Base-by-base conservation (phyloP, 2,888 invertebrate genomes). In the Platynereis dumerilii region DNA sequence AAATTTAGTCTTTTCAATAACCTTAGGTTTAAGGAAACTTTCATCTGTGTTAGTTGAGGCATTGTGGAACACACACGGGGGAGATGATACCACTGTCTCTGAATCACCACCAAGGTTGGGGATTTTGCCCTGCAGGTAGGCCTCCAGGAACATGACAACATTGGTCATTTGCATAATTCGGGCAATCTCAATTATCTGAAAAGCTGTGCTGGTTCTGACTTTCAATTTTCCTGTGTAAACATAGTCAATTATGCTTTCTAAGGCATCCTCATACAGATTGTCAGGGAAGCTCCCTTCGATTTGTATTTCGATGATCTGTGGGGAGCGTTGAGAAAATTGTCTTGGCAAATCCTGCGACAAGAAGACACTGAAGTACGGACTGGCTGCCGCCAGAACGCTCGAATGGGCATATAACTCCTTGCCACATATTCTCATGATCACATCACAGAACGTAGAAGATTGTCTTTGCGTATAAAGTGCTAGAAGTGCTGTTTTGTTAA, bases 271-370 rank as follows among this genome's bases (percentile, higher is more conserved):
- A 58, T 81, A 81, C 20, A 60, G 20, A 12, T 29, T 26, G 28
- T 60, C 60, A 1, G 69, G 59, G 29, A 65, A 67, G 89, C 89
- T 56, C 88, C 78, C 77, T 44, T 80, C 80, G 2, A 82, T 80
- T 52, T 80, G 80, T 59, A 82, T 80, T 69, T 82, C 81, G 24
- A 82, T 81, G 17, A 81, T 70, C 64, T 81, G 82, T 17, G 81
- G 81, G 15, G 72, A 69, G 66, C 78, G 78, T 63, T 80, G 80
- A 17, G 79, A 81, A 64, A 80, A 82, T 24, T 74, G 75, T 61
- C 82, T 73, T 2, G 82, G 81, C n/a, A 74, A 54, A 59, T 81
- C 80, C 59, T 75, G 75, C 1, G 75, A 75, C 27, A 82, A 73
- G 59, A 82, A 75, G 3, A 75, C 68, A 56, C 75, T 74, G 65